These are phyloP conservation scores for Spicauda simplicius DNA, from an alignment of 2,888 invertebrate species.

Conservation along the genomic window DNA sequence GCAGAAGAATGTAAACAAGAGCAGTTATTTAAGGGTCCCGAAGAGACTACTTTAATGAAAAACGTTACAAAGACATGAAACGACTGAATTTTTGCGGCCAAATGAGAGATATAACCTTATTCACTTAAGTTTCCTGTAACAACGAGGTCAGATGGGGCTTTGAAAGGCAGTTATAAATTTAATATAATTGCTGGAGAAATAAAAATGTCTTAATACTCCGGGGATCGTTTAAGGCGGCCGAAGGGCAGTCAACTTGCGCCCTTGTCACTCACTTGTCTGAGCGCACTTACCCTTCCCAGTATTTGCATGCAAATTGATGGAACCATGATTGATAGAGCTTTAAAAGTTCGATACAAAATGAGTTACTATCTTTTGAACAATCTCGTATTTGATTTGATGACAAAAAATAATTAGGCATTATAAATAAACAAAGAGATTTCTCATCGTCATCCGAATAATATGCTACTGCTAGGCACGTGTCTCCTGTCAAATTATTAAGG, in stretches of 20 bases:
- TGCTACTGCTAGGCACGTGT: too few species aligned
- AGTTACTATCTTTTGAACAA: background rate
- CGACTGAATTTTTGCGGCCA: conserved; percentile 35
- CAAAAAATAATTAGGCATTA: too few species aligned
- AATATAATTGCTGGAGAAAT: conserved; percentile 67
- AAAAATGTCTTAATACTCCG: conserved; percentile 70
- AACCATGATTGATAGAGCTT: conserved; percentile 36
- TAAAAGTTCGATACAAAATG: conserved; percentile 34
- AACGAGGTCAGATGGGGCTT: conserved; percentile 54
- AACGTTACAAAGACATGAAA: conserved; percentile 33
- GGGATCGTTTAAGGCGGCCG: conserved; percentile 61
- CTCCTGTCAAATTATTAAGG: too few species aligned
- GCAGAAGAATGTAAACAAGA: conserved; percentile 30
- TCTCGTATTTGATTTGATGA: too few species aligned
- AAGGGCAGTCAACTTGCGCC: conserved; percentile 58
- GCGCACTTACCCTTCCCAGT: conserved; percentile 51
- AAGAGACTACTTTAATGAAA: conserved; percentile 27
- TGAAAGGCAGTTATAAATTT: conserved; percentile 58
- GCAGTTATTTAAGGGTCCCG: conserved; percentile 22
- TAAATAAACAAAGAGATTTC: too few species aligned
- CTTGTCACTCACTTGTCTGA: conserved; percentile 75
- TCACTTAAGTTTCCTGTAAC: conserved; percentile 56
- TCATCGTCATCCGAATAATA: too few species aligned
- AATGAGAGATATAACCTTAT: conserved; percentile 51
- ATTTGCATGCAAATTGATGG: conserved; percentile 79